Base-by-base conservation (phyloP, 2,113 vertebrate species). In the Nyctibius bracteatus region DNA sequence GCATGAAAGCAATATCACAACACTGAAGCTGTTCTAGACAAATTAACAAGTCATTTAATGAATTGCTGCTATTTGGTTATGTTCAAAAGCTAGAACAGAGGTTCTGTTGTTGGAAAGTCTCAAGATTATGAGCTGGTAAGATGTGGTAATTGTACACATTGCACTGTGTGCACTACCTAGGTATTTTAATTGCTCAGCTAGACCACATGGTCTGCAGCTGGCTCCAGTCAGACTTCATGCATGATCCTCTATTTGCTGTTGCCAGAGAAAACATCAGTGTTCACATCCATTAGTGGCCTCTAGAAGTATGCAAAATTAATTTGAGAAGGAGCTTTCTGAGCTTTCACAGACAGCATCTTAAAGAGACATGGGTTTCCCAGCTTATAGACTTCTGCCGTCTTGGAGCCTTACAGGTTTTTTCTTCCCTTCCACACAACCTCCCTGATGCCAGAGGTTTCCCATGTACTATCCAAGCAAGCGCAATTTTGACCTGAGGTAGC, bases 201-300 rank as follows among this genome's bases (percentile, higher is more conserved):
- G 84, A 81, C 63, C 88, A 86, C 71, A 73, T 16, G 67, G 79
- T 59, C 71, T 0, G 0, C 51, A 86, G 55, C 59, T 1, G 8
- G 63, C 47, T 92, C 55, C 82, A 86, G 46, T 62, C 73, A 80
- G 44, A 59, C 37, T 77, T 81, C 35, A 15, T 58, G 37, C 58
- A 21, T 17, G 74, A 78, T n/a, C 54, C 47, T 55, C 25, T 77
- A 2, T 61, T 82, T 35, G 9, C 28, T 30, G 14, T 24, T 91
- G 96, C 85, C 90, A 96, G 82, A 96, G 79, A 90, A 96, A 96
- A 95, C 71, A 87, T 41, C 49, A 39, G 47, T 28, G 41, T 46
- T 93, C 74, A 73, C 39, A 66, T 62, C 43, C 67, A 66, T 88
- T 58, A 71, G 39, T 41, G 68, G 30, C 44, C 65, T 89, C 68